Percentiles rank a stretch among this genome's conserved stretches.
Evolutionary conservation across 2,797 vertebrate genomes (phyloP).

Genomic region (Aerospiza tachiro): DNA sequence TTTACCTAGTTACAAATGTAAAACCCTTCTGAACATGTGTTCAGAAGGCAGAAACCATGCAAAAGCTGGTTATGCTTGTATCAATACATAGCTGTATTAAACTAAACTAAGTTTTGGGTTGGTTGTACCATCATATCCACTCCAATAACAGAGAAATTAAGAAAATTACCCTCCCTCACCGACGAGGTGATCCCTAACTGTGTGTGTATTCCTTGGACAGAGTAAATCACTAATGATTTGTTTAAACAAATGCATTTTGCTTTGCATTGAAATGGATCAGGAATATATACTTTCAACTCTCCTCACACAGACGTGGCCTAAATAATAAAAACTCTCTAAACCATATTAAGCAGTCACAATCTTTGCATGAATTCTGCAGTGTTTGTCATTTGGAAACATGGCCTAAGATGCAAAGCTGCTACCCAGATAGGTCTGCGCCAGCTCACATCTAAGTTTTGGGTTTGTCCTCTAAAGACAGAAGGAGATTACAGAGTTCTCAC

Average conservation of each 20-base stretch:
- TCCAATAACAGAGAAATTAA: neutral
- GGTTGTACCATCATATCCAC: neutral
- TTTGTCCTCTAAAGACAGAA: neutral
- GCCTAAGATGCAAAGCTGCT: neutral
- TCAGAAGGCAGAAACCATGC: neutral
- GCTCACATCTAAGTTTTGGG: neutral
- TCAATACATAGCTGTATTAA: neutral
- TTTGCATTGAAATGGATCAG: neutral
- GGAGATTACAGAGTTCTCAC: neutral
- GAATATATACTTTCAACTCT: neutral
- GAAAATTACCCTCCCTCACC: neutral
- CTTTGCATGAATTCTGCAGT: neutral
- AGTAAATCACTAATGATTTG: neutral
- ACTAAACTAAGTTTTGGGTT: neutral
- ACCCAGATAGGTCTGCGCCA: neutral
- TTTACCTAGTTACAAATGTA: neutral
- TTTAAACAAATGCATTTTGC: neutral
- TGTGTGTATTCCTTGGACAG: neutral
- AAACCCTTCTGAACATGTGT: neutral
- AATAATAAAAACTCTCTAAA: neutral
- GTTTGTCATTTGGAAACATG: neutral
- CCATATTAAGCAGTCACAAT: neutral
- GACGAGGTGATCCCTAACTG: neutral
- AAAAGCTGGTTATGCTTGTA: neutral
- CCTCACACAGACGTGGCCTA: neutral